Evolutionary conservation across 2,888 invertebrate species (phyloP).

Genomic region (Pterostichus madidus): DNA sequence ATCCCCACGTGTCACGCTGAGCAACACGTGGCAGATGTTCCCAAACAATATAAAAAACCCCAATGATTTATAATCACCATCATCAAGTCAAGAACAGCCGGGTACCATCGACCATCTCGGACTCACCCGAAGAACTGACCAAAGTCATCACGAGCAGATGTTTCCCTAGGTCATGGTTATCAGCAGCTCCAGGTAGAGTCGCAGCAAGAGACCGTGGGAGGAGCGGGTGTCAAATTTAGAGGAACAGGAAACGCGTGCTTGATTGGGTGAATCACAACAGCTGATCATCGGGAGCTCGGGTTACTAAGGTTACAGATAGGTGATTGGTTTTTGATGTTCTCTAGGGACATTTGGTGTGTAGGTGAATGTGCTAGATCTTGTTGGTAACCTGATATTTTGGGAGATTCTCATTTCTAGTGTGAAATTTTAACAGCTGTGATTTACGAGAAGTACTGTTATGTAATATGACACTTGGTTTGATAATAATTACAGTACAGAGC

Average conservation of each 20-base stretch:
- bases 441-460: slow-evolving; percentile 1
- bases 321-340: slow-evolving; percentile 47
- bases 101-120: not conserved
- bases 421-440: slow-evolving; percentile 27
- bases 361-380: not conserved
- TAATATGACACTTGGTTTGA: not conserved
- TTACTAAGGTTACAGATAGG: slow-evolving; percentile 24
- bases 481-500: no score
- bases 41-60: slow-evolving; percentile 8
- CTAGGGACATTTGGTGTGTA: slow-evolving; percentile 18
- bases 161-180: slow-evolving; percentile 31
- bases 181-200: slow-evolving; percentile 18
- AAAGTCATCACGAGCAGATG: slow-evolving; percentile 2
- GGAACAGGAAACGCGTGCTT: slow-evolving; percentile 42
- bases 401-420: not conserved
- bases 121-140: no score
- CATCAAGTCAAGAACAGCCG: not conserved
- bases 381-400: slow-evolving; percentile 20
- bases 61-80: slow-evolving; percentile 25
- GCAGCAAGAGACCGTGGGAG: slow-evolving; percentile 10
- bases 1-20: no score
- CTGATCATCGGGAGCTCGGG: slow-evolving; percentile 32
- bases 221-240: slow-evolving; percentile 33
- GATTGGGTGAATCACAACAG: slow-evolving; percentile 45
- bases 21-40: slow-evolving; percentile 36